Conservation (phyloP, 1,140 invertebrate species). For the Homarus americanus region DNA sequence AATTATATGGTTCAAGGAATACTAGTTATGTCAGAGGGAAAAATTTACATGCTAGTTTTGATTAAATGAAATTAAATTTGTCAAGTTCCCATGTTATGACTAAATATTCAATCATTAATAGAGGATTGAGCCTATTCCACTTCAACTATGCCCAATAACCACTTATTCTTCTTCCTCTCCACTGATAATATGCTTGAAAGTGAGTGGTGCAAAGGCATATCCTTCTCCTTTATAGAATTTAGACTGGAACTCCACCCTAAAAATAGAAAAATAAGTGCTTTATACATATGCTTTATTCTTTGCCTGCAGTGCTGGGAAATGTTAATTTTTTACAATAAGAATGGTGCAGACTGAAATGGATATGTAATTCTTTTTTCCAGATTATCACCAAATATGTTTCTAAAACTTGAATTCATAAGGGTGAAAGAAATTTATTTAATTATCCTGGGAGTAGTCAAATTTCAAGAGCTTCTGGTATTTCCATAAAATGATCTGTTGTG, state of each 20-base stretch:
- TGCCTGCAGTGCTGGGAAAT: too few relatives aligned
- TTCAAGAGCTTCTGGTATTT: too few relatives aligned
- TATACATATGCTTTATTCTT: too few relatives aligned
- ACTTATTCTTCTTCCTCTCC: slow-evolving; percentile 80
- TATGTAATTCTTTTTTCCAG: too few relatives aligned
- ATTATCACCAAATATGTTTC: too few relatives aligned
- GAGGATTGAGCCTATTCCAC: neutral
- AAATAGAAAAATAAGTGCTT: neutral
- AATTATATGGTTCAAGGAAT: neutral
- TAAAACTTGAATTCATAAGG: too few relatives aligned
- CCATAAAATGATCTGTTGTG: too few relatives aligned
- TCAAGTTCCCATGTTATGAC: neutral
- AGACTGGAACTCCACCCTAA: slow-evolving; percentile 84
- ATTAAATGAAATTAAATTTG: neutral
- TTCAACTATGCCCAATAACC: too few relatives aligned
- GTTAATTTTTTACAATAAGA: too few relatives aligned
- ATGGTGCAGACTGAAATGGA: too few relatives aligned
- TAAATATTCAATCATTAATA: neutral
- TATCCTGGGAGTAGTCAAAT: too few relatives aligned
- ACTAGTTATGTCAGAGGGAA: neutral
- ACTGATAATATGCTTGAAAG: slow-evolving; percentile 77
- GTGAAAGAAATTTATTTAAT: too few relatives aligned
- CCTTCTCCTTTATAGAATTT: slow-evolving; percentile 79
- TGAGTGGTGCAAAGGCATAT: slow-evolving; percentile 78
- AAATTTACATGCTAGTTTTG: neutral